phyloP scores from a whole-genome alignment of 2,113 vertebrate genomes.

The Cavia aperea region DNA sequence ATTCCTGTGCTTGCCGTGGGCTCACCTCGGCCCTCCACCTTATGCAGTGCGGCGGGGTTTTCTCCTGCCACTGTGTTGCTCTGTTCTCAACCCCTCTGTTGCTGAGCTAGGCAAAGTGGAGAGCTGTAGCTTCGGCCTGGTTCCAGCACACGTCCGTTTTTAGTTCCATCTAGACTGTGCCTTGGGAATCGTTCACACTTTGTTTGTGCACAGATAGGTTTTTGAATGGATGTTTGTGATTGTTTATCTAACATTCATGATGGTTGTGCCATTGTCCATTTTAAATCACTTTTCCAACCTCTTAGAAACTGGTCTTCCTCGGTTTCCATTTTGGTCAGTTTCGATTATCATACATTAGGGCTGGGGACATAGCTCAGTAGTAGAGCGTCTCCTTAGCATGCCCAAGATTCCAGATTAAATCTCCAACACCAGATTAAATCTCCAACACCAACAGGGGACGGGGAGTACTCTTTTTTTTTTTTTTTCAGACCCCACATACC shows the following conservation, averaged over 20 bases:
- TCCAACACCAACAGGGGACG: background rate
- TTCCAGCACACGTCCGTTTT: background rate
- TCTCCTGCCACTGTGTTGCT: background rate
- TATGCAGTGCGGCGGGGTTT: background rate
- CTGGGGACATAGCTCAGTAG: background rate
- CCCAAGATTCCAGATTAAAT: background rate
- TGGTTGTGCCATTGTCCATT: background rate
- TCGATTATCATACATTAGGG: background rate
- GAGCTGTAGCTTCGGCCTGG: too few relatives aligned
- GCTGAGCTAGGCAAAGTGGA: background rate
- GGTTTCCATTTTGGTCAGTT: background rate
- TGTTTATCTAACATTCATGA: background rate
- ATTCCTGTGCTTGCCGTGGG: background rate
- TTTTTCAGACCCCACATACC: background rate
- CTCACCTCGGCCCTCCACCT: background rate
- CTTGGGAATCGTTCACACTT: background rate
- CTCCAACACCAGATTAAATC: background rate
- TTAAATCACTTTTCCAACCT: background rate
- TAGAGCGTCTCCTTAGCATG: background rate
- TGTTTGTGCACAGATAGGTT: background rate
- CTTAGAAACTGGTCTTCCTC: background rate
- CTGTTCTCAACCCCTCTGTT: background rate
- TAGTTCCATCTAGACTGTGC: background rate
- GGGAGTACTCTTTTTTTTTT: background rate
- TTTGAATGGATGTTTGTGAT: background rate